Percentiles rank a stretch among this genome's conserved stretches.
Conservation (phyloP, 2,797 vertebrate species). For the Diplodus sargus region DNA sequence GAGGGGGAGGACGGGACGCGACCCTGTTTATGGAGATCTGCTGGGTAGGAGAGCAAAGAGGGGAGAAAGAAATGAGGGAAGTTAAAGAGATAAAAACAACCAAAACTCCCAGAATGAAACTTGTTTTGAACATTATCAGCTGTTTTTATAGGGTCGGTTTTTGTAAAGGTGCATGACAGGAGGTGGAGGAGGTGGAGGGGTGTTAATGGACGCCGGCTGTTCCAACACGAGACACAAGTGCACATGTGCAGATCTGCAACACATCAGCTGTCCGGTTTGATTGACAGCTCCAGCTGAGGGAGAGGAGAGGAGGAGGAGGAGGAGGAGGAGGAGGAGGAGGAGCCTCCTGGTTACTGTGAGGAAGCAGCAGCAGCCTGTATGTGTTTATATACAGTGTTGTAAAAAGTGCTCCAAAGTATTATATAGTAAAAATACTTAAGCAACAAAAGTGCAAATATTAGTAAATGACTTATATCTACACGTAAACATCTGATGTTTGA, state of each 20-base stretch:
- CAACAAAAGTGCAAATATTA: no score
- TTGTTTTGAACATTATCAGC: neutral
- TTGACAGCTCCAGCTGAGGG: slow-evolving; percentile 82
- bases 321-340: slow-evolving; percentile 2
- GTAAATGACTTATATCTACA: no score
- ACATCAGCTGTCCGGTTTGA: slow-evolving; percentile 73
- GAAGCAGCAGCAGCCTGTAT: no score
- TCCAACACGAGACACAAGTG: slow-evolving; percentile 12
- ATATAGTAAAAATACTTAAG: no score
- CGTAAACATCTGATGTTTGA: no score
- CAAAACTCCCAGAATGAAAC: accelerated
- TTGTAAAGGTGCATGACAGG: neutral
- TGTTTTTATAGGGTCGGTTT: neutral
- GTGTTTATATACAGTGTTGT: no score
- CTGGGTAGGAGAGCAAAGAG: neutral
- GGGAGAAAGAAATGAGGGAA: neutral
- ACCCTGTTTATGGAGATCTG: slow-evolving; percentile 76
- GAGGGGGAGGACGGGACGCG: slow-evolving; percentile 22
- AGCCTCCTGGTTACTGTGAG: slow-evolving; percentile 10
- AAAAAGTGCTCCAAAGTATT: no score
- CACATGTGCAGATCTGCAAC: slow-evolving; percentile 47
- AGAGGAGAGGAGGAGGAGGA: neutral
- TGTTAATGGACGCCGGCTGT: neutral
- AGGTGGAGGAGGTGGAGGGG: accelerated
- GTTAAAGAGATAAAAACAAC: neutral